Base-by-base conservation (phyloP, 1,140 invertebrate species). In the Orussus abietinus region DNA sequence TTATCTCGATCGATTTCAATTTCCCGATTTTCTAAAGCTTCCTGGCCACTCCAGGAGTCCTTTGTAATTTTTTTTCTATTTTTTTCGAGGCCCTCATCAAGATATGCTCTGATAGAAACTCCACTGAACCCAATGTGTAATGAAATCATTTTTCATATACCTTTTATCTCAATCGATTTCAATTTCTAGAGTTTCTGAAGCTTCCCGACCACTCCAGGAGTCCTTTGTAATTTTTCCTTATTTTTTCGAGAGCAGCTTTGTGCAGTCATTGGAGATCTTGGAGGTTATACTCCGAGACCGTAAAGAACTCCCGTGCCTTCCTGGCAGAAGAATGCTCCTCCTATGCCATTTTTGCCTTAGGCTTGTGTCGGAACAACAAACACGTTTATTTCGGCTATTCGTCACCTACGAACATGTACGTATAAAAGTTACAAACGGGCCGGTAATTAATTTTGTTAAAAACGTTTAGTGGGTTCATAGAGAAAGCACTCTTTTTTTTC, bases 241-340 rank as follows among this genome's bases (percentile, higher is more conserved):
- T n/a, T n/a, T n/a, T n/a, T n/a, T n/a, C n/a, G n/a, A n/a, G n/a
- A n/a, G 5, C 54, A 80, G 80, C 80, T 59, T 60, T 80, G 6
- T 82, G 80, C 46, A 81, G 75, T 50, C 82, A 84, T 58, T 71
- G 80, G 38, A 72, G 81, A 18, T 76, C 80, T 0, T 83, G 80
- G 80, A 65, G 59, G 38, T 78, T 76, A 49, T 79, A 77, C 55
- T 73, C 76, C 0, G 81, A 83, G 54, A 75, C 78, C 2, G 66
- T 83, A 0, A 36, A 32, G 29, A 58, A 66, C 41, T 52, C 52
- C 20, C 25, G 31, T 15, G 64, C 69, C 5, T 78, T 80, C 42
- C 62, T 66, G 3, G 70, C 76, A 0, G 61, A 66, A 0, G 42
- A 55, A 3, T 70, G 74, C 32, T 3, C 30, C 15, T 44, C 44